phyloP scores from a whole-genome alignment of 2,888 invertebrate genomes.

The Pollenia labialis region DNA sequence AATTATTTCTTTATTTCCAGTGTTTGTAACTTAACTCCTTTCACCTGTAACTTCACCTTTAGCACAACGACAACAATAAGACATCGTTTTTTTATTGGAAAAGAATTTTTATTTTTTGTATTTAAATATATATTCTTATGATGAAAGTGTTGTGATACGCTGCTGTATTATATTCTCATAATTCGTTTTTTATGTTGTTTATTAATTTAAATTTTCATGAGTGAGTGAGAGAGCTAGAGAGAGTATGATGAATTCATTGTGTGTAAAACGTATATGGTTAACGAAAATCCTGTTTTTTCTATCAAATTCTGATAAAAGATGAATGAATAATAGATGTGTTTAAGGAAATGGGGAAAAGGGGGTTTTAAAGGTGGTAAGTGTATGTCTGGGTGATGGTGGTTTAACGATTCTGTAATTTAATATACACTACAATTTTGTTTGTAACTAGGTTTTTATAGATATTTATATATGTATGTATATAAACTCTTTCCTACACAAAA shows the following conservation, averaged over 20 bases:
- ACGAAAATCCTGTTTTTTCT: conserved; percentile 18
- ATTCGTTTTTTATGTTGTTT: conserved; percentile 64
- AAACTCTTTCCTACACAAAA: conserved; percentile 72
- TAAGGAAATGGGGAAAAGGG: conserved; percentile 6
- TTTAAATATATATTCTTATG: conserved; percentile 73
- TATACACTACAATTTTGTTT: conserved; percentile 66
- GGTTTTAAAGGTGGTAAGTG: conserved; percentile 17
- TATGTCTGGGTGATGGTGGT: conserved; percentile 40
- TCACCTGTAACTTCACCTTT: neutral
- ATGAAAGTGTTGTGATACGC: conserved; percentile 69
- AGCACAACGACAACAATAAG: conserved; percentile 43
- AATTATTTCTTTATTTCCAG: neutral
- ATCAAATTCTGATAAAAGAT: conserved; percentile 25
- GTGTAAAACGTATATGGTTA: conserved; percentile 43
- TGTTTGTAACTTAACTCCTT: neutral
- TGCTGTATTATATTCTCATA: conserved; percentile 68
- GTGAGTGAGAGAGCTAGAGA: conserved; percentile 20
- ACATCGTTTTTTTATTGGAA: conserved; percentile 71
- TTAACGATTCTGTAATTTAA: conserved; percentile 45
- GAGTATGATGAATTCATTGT: conserved; percentile 41
- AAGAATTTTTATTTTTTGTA: conserved; percentile 68
- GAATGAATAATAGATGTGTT: conserved; percentile 16
- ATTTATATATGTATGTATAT: conserved; percentile 70
- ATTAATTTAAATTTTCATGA: conserved; percentile 37
- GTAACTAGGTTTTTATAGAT: conserved; percentile 58